phyloP scores from a whole-genome alignment of 2,888 invertebrate species.

The Gryllus longicercus region DNA sequence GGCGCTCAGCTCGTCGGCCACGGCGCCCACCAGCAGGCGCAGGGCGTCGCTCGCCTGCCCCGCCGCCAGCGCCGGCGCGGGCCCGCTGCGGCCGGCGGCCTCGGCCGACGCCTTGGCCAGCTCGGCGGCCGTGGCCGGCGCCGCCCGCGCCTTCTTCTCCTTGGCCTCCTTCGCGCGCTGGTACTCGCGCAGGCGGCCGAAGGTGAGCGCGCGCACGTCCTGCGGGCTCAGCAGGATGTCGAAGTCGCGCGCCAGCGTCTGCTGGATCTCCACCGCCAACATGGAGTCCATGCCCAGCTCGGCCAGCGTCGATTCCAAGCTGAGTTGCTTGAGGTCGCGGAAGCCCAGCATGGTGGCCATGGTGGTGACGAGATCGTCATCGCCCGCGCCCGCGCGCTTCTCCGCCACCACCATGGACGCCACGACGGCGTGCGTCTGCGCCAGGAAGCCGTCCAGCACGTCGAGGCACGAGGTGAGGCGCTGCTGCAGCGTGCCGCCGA shows the following conservation, averaged over 20 bases:
- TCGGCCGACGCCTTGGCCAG: not conserved
- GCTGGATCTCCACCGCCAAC: slow-evolving; percentile 96
- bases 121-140: not conserved
- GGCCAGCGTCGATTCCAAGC: slow-evolving; percentile 60
- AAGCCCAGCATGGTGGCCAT: not conserved
- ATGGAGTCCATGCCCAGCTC: slow-evolving; percentile 96
- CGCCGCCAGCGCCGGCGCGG: no score
- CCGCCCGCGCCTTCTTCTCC: not conserved
- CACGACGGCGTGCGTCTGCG: slow-evolving; percentile 62
- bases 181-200: slow-evolving; percentile 48
- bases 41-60: not conserved
- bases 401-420: slow-evolving; percentile 84
- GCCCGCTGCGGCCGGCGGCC: no score
- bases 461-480: slow-evolving; percentile 77
- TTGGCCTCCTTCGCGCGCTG: not conserved
- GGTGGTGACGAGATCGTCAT: not conserved
- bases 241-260: slow-evolving; percentile 83
- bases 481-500: slow-evolving; percentile 78
- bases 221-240: slow-evolving; percentile 82
- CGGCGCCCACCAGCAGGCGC: not conserved
- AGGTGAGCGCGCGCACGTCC: slow-evolving; percentile 77
- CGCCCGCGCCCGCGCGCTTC: slow-evolving; percentile 49
- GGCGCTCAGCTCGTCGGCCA: not conserved
- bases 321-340: slow-evolving; percentile 65
- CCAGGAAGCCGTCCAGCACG: slow-evolving; percentile 65